Evolutionary conservation across 1,140 invertebrate genomes (phyloP), one percentile per base, ranked within the genome.

Genomic region (Calephelis virginiensis): DNA sequence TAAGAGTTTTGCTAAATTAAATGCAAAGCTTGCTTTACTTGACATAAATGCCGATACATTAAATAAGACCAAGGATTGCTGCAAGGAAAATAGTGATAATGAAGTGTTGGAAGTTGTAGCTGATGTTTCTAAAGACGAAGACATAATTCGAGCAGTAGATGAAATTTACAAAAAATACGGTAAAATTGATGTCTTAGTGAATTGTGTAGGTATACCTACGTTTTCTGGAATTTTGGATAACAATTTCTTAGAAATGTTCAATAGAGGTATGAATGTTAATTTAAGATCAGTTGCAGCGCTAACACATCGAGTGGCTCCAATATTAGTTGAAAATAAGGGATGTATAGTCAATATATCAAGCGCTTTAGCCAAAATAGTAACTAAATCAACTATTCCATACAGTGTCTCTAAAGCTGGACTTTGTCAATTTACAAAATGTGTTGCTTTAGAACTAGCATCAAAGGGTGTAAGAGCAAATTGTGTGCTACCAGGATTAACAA

Each of bases 391-490:
- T 17, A 6, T 66, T 10, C 46, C 64, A 10, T 81, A 77, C 48
- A 62, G 61, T 38, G 61, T 68, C 9, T 65, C 71, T 0, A 73
- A 77, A 64, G 72, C 67, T 8, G 74, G 56, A 28, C 56, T 82
- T 6, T 47, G 28, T 5, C 71, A 72, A 38, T 80, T 82, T 37
- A 80, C 78, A 3, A 76, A 72, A 53, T 64, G 70, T 60, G 53
- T 66, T 17, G 80, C 80, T 50, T 60, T 71, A 10, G 77, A 80
- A 8, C 38, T 82, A 48, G 75, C 73, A 12, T 10, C 47, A 8
- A 61, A 70, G 53, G 74, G 78, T 7, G 72, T 79, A 5, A 72
- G 80, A 65, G 73, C 77, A 0, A 81, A 83, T 66, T 71, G 61
- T n/a, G 67, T 81, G 12, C 66, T 67, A 5, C 75, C 77, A 0